A percentile compares a stretch with the other conserved stretches of the same genome.
These are phyloP conservation scores for Galeopterus variegatus DNA, from an alignment of 2,113 vertebrate species.

Conservation along the genomic window DNA sequence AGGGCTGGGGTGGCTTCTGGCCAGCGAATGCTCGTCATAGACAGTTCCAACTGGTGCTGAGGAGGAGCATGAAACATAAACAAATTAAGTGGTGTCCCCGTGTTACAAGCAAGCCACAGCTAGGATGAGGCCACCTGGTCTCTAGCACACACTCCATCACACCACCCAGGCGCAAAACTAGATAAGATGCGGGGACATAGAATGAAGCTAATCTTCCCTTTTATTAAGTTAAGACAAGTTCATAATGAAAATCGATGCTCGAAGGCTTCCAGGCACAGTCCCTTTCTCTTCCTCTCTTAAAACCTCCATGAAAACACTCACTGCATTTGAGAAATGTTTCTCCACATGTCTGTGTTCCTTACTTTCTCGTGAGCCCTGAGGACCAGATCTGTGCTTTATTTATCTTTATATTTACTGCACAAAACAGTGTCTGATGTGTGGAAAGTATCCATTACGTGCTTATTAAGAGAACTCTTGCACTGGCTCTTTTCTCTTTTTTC, in stretches of 20 bases:
- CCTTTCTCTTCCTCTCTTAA: not conserved
- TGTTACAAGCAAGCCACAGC: no score
- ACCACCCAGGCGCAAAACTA: not conserved
- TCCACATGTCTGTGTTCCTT: not conserved
- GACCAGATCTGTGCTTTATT: not conserved
- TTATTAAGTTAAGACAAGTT: constrained; percentile 9
- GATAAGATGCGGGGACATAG: not conserved
- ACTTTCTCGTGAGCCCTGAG: not conserved
- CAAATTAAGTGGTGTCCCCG: rapidly evolving
- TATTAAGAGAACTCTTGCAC: not conserved
- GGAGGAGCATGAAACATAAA: not conserved
- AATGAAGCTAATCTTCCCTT: not conserved
- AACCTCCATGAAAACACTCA: not conserved
- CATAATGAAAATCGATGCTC: not conserved
- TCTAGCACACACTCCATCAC: not conserved
- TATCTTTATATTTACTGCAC: not conserved
- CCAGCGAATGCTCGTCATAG: not conserved
- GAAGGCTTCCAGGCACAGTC: not conserved
- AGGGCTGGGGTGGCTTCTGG: rapidly evolving
- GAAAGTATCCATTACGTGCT: not conserved
- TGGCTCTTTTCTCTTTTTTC: not conserved
- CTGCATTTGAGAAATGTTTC: not conserved
- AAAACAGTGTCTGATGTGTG: not conserved
- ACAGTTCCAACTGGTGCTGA: rapidly evolving
- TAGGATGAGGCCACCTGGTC: not conserved